A percentile compares a stretch with the other conserved stretches of the same genome.
These are phyloP conservation scores for Sebastes iracundus DNA, from an alignment of 2,797 vertebrate genomes.

Conservation along the genomic window DNA sequence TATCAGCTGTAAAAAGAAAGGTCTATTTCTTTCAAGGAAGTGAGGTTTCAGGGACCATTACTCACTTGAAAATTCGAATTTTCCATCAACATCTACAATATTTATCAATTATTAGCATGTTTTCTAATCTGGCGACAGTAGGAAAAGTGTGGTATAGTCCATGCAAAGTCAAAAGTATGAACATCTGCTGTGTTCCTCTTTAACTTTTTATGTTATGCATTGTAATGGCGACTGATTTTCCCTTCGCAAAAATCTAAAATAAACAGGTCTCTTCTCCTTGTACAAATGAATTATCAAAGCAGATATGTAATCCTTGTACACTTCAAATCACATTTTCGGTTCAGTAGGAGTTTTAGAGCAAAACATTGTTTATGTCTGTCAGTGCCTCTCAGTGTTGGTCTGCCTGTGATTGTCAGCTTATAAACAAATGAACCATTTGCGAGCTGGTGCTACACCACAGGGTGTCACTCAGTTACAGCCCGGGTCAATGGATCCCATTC, in stretches of 20 bases:
- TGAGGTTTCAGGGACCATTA: not conserved
- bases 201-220: not conserved
- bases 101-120: not conserved
- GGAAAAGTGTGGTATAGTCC: not conserved
- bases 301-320: constrained; percentile 19
- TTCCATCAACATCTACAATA: not conserved
- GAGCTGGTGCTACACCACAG: constrained; percentile 49
- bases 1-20: not conserved
- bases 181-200: not conserved
- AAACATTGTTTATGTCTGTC: constrained; percentile 44
- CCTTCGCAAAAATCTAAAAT: not conserved
- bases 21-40: not conserved
- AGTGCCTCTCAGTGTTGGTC: constrained; percentile 17
- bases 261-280: not conserved
- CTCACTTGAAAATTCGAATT: not conserved
- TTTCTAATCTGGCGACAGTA: not conserved
- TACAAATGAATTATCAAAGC: constrained; percentile 3
- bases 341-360: constrained; percentile 30
- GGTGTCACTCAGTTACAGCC: constrained; percentile 66
- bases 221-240: not conserved
- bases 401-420: constrained; percentile 69
- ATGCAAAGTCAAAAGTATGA: not conserved
- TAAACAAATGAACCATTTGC: constrained; percentile 70
- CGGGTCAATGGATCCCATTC: constrained; percentile 73
- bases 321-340: constrained; percentile 29